Conservation (phyloP, 2,797 vertebrate species). For the Cyprinodon diabolis region DNA sequence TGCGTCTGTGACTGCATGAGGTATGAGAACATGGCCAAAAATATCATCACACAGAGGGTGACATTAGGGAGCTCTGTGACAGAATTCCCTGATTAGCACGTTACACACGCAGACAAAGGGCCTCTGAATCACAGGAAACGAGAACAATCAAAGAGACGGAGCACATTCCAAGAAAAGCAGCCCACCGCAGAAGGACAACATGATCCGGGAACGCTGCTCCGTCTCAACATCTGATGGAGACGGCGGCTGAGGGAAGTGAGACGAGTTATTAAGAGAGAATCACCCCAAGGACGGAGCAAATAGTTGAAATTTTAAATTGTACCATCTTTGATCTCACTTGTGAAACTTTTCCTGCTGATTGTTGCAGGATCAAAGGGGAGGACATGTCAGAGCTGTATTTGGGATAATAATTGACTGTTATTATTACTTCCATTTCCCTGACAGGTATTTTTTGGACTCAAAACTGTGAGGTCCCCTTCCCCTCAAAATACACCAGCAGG, state of each 20-base stretch:
- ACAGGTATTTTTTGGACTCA: conserved; percentile 53
- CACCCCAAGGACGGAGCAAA: conserved; percentile 29
- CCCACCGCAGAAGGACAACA: conserved; percentile 64
- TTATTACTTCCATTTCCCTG: conserved; percentile 34
- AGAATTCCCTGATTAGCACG: conserved; percentile 83
- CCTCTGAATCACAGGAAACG: conserved; percentile 79
- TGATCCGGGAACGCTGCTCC: conserved; percentile 63
- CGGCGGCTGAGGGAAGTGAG: conserved; percentile 37
- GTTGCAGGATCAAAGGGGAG: conserved; percentile 32
- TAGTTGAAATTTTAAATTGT: conserved; percentile 35
- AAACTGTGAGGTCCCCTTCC: conserved; percentile 37
- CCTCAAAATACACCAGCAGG: conserved; percentile 24
- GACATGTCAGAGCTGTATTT: conserved; percentile 31
- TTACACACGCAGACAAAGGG: conserved; percentile 78
- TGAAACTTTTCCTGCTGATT: conserved; percentile 37
- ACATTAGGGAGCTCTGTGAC: conserved; percentile 72
- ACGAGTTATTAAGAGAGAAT: conserved; percentile 39
- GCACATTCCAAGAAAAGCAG: conserved; percentile 84
- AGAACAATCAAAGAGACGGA: conserved; percentile 80
- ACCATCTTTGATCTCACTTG: conserved; percentile 27
- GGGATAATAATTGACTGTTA: conserved; percentile 39
- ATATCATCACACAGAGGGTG: conserved; percentile 72
- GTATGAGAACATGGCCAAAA: conserved; percentile 75
- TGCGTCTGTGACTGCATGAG: conserved; percentile 31
- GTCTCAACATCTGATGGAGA: conserved; percentile 66